These are phyloP conservation scores for Xestia ashworthii DNA, from an alignment of 2,888 invertebrate species.

Conservation along the genomic window DNA sequence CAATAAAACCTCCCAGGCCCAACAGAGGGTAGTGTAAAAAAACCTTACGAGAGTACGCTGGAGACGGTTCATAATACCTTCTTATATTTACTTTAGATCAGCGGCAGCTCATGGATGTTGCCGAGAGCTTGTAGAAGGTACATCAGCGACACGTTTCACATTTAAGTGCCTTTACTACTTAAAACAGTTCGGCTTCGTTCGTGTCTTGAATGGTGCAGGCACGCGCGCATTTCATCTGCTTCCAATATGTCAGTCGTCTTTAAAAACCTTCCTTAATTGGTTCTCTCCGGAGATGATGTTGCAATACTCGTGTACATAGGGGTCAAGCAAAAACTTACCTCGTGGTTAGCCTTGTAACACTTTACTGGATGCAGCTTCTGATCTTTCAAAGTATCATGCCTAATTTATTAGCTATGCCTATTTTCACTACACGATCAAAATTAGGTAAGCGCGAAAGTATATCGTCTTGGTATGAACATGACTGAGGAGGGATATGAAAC, in stretches of 20 bases:
- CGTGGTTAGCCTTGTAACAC: no score
- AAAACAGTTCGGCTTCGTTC: neutral
- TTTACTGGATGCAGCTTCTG: neutral
- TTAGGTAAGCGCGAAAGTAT: no score
- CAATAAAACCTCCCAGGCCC: neutral
- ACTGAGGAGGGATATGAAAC: no score
- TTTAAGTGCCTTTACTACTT: conserved; percentile 16
- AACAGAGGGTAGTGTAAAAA: conserved; percentile 6
- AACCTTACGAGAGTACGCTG: conserved; percentile 22
- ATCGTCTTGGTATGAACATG: no score
- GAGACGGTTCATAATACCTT: conserved; percentile 9
- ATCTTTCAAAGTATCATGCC: neutral
- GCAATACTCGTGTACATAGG: neutral
- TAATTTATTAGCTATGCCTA: no score
- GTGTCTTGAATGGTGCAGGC: neutral
- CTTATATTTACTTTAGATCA: conserved; percentile 28
- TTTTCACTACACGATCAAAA: no score
- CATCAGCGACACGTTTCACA: conserved; percentile 14
- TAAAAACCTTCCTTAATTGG: neutral
- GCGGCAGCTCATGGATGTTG: neutral
- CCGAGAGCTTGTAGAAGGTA: conserved; percentile 5
- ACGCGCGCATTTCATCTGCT: neutral
- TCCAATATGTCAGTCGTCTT: neutral
- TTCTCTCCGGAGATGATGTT: neutral
- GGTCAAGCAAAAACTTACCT: neutral